Evolutionary conservation across 2,888 invertebrate species (phyloP), one percentile per base, ranked within the genome.

Genomic region (Eustalomyia histrio): DNA sequence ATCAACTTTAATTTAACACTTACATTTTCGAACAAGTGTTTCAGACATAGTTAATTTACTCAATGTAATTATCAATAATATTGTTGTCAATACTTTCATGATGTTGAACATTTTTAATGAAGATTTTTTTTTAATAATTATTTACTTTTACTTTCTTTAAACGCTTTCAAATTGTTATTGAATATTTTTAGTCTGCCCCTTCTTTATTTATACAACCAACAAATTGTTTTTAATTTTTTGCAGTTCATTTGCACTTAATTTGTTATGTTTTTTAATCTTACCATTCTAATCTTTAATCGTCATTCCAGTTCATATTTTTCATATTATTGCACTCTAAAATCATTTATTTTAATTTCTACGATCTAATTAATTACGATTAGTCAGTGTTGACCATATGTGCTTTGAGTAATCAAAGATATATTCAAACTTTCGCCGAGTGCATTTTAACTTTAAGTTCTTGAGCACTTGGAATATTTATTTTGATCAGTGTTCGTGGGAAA

Each of bases 1-100:
- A 35, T 35, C 35, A 35, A 35, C 1, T 35, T 35, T 35, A 35
- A 35, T 35, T 35, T 9, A 35, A 12, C 21, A 52, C 67, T 24
- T 57, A 68, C 67, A 68, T 57, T 68, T 12, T 8, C 67, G 39
- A 16, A 68, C 57, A 4, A 57, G 67, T 2, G 67, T 68, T 12
- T 68, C 43, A 1, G 57, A 57, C 1, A 39, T 3, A 68, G 12
- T 68, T n/a, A 14, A 21, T 24, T 43, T 24, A 14, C 9, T 18
- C 9, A 57, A n/a, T 8, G 24, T 16, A 18, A 68, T 21, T n/a
- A 55, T 5, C 43, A 57, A n/a, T 10, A 10, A 18, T n/a, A 21
- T 0, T 21, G 24, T 12, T 68, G 3, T 9, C 24, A 21, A 1
- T 10, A 68, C 16, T 24, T 57, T 55, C 6, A 24, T 10, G 18